Percentiles rank a stretch among this genome's conserved stretches.
Conservation (phyloP, 2,113 vertebrate species). For the Beaufortia kweichowensis region DNA sequence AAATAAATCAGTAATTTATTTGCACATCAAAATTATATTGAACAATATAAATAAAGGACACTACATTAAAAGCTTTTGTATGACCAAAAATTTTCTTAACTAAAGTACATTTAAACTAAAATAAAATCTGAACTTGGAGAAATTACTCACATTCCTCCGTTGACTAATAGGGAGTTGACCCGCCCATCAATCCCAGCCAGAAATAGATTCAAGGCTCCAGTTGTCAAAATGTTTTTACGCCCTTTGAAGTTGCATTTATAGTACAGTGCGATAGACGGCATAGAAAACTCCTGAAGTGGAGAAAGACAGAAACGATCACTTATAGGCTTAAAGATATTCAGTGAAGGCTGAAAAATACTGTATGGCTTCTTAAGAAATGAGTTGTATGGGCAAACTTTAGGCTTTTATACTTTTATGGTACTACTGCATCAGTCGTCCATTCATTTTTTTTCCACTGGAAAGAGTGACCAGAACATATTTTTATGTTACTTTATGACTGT, state of each 20-base stretch:
- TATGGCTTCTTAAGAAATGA: no score
- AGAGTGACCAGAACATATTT: not conserved
- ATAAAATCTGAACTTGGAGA: not conserved
- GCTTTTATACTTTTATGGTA: not conserved
- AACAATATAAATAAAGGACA: no score
- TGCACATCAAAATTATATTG: not conserved
- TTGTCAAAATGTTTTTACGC: slow-evolving; percentile 77
- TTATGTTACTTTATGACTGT: not conserved
- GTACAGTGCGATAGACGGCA: slow-evolving; percentile 84
- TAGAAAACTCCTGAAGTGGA: slow-evolving; percentile 84
- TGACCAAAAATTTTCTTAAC: no score
- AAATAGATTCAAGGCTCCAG: slow-evolving; percentile 76
- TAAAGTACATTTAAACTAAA: no score
- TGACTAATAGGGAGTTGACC: slow-evolving; percentile 84
- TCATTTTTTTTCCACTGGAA: no score
- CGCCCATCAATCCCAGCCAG: slow-evolving; percentile 77
- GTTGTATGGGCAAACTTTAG: no score
- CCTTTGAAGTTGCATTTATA: slow-evolving; percentile 84
- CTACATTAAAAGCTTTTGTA: no score
- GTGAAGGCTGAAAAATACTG: no score
- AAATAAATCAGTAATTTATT: not conserved
- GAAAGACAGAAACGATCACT: not conserved
- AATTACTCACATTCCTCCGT: slow-evolving; percentile 86
- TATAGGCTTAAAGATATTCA: no score
- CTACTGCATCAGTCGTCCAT: slow-evolving; percentile 1